Conservation (phyloP, 2,797 vertebrate genomes). For the Masticophis lateralis region DNA sequence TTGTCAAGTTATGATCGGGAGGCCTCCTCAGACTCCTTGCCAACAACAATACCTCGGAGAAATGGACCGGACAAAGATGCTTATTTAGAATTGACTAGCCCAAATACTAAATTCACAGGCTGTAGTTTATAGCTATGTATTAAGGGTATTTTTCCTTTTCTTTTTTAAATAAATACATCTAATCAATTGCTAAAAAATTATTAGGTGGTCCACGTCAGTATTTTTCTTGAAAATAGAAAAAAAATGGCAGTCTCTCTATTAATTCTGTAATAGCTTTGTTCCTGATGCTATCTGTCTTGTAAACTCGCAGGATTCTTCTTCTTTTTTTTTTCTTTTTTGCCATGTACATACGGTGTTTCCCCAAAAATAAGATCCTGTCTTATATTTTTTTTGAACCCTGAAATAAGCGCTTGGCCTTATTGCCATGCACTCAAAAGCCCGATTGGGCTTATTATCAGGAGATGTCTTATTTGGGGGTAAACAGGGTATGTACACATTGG, state of each 20-base stretch:
- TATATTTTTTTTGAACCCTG: too few species aligned
- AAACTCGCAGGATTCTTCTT: too few species aligned
- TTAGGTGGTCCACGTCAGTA: not conserved
- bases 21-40: slow-evolving; percentile 38
- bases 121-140: slow-evolving; percentile 27
- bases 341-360: too few species aligned
- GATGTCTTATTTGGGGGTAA: too few species aligned
- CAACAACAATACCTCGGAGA: slow-evolving; percentile 64
- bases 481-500: too few species aligned
- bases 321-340: too few species aligned
- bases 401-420: too few species aligned
- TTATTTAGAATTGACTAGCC: slow-evolving; percentile 22
- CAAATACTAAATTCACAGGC: not conserved
- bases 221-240: not conserved
- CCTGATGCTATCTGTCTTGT: too few species aligned
- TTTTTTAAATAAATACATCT: not conserved
- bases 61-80: slow-evolving; percentile 16
- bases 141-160: not conserved
- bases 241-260: not conserved
- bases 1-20: slow-evolving; percentile 54
- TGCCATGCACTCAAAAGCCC: too few species aligned
- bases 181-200: not conserved
- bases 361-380: too few species aligned
- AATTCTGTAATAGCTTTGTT: not conserved
- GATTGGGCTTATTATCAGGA: too few species aligned